Evolutionary conservation across 2,113 vertebrate genomes (phyloP).

Genomic region (Lates calcarifer): DNA sequence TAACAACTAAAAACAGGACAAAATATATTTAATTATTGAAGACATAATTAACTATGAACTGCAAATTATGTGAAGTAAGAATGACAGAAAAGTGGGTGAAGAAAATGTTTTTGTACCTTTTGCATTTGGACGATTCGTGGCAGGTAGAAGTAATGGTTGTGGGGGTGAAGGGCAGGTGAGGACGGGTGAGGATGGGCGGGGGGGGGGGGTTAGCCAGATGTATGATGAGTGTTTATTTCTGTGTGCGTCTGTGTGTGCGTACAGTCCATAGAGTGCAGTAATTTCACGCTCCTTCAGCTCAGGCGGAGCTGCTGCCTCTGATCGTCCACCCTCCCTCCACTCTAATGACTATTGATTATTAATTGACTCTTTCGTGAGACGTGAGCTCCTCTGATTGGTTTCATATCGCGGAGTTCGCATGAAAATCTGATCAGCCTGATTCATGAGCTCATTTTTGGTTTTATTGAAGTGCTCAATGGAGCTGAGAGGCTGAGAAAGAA

Average conservation of each 20-base stretch:
- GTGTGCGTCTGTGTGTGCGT: constrained; percentile 13
- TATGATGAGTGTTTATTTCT: background rate
- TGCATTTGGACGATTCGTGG: too few species aligned
- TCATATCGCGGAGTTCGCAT: constrained; percentile 58
- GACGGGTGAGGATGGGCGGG: too few species aligned
- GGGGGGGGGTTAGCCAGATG: background rate
- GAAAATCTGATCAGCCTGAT: constrained; percentile 59
- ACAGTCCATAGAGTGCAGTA: constrained; percentile 45
- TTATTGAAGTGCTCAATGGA: constrained; percentile 43
- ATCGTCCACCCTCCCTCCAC: constrained; percentile 46
- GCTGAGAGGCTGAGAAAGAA: constrained; percentile 1
- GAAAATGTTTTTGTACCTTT: too few species aligned
- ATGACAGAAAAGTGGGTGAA: too few species aligned
- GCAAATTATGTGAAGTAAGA: too few species aligned
- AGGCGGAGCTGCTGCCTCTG: constrained; percentile 34
- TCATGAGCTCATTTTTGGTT: constrained; percentile 45
- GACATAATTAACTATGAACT: too few species aligned
- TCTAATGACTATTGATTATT: constrained; percentile 73
- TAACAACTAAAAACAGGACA: background rate
- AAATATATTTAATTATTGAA: too few species aligned
- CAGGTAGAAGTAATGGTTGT: too few species aligned
- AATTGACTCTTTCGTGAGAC: constrained; percentile 63
- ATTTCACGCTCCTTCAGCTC: constrained; percentile 65
- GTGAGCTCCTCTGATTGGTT: constrained; percentile 51
- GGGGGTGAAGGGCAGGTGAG: too few species aligned